Conservation (phyloP, 1,140 invertebrate species). For the Danaus plexippus region DNA sequence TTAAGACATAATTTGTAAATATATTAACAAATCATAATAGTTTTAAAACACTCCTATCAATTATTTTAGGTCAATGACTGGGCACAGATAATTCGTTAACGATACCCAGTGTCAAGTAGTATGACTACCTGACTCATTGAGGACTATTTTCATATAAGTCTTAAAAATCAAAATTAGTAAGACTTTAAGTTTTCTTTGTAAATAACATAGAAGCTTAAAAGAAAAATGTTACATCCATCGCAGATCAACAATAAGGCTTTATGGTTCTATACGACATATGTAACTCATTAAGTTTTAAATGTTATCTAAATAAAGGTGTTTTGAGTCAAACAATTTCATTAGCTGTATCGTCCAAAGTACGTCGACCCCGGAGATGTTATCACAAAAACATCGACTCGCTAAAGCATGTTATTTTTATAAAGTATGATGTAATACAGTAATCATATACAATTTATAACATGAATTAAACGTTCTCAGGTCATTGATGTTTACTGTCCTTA, state of each 20-base stretch:
- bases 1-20: no score
- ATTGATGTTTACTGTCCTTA: no score
- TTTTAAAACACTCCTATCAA: no score
- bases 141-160: not conserved
- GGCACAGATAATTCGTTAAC: conserved; percentile 23
- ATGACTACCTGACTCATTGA: not conserved
- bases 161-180: no score
- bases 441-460: conserved; percentile 4
- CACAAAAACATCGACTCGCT: conserved; percentile 23
- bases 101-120: conserved; percentile 15
- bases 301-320: not conserved
- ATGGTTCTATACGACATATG: no score
- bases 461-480: no score
- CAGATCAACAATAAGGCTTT: no score
- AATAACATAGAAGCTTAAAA: no score
- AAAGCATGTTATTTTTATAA: conserved; percentile 29
- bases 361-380: conserved; percentile 28
- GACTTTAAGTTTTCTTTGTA: no score
- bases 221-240: no score
- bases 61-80: conserved; percentile 23
- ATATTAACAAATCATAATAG: no score
- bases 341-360: conserved; percentile 9
- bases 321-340: conserved; percentile 4
- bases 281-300: no score
- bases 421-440: conserved; percentile 26